phyloP scores from a whole-genome alignment of 2,113 vertebrate genomes.

The Lanius ludovicianus region DNA sequence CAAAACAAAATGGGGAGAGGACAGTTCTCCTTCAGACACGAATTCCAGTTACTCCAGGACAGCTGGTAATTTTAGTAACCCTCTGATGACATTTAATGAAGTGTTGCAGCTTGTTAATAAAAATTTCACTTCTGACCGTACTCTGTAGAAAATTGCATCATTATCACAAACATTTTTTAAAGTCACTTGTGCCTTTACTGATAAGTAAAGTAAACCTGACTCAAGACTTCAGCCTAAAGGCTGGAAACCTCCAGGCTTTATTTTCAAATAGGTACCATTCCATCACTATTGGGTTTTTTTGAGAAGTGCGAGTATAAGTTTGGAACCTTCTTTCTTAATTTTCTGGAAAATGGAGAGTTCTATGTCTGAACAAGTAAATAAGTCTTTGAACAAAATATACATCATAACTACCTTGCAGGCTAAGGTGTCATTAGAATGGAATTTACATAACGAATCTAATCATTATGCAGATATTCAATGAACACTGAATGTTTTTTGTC shows the following conservation, averaged over 20 bases:
- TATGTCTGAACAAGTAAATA: background rate
- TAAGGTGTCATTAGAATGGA: background rate
- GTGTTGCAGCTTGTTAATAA: background rate
- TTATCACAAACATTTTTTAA: background rate
- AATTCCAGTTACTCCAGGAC: background rate
- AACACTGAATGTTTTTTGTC: background rate
- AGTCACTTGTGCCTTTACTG: background rate
- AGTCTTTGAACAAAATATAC: background rate
- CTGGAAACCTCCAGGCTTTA: background rate
- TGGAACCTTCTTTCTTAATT: background rate
- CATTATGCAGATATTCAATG: background rate
- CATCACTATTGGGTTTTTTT: background rate
- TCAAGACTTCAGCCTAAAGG: background rate
- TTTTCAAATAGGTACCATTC: background rate
- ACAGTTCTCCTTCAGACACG: background rate
- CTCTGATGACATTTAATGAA: background rate
- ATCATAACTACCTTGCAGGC: background rate
- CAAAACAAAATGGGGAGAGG: background rate
- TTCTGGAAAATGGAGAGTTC: background rate
- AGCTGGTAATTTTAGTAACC: background rate
- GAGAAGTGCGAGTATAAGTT: background rate
- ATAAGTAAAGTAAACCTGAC: background rate
- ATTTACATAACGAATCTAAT: background rate
- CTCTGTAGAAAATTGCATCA: background rate
- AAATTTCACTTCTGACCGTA: background rate